These are phyloP conservation scores for Cataglyphis rosenhaueri DNA, from an alignment of 2,888 invertebrate species.

Conservation along the genomic window DNA sequence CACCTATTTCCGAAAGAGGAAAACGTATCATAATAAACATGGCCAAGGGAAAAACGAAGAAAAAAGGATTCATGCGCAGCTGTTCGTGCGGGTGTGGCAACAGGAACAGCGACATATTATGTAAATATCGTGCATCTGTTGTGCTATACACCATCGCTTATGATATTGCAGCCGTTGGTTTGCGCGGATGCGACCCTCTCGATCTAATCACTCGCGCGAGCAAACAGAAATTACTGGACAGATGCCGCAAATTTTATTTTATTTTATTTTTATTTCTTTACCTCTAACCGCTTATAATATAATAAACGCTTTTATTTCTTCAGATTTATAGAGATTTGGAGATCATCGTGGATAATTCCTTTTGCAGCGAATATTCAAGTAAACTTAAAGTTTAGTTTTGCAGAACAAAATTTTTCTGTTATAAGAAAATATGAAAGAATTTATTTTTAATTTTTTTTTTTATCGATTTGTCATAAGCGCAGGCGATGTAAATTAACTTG, in stretches of 20 bases:
- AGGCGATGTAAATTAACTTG: neutral
- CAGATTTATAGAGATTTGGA: neutral
- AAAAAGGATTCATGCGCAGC: constrained; percentile 79
- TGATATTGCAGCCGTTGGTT: neutral
- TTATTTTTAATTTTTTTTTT: neutral
- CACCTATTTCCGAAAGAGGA: neutral
- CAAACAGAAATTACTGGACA: constrained; percentile 5
- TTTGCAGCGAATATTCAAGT: neutral
- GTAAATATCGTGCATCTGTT: constrained; percentile 77
- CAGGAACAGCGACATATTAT: constrained; percentile 84
- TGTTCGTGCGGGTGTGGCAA: constrained; percentile 82
- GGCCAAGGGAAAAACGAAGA: constrained; percentile 72
- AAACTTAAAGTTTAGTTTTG: neutral
- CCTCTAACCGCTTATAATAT: neutral
- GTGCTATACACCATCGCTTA: constrained; percentile 19
- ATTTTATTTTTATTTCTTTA: neutral
- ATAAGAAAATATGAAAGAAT: neutral
- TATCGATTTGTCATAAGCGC: neutral
- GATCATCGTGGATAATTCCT: neutral
- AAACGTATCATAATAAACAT: constrained; percentile 49
- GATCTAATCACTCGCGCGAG: constrained; percentile 27
- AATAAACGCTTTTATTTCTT: neutral
- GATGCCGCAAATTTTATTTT: constrained; percentile 1
- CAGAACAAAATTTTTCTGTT: neutral
- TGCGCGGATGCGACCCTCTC: neutral